Conservation (phyloP, 2,797 vertebrate species). For the Sarcoramphus papa region DNA sequence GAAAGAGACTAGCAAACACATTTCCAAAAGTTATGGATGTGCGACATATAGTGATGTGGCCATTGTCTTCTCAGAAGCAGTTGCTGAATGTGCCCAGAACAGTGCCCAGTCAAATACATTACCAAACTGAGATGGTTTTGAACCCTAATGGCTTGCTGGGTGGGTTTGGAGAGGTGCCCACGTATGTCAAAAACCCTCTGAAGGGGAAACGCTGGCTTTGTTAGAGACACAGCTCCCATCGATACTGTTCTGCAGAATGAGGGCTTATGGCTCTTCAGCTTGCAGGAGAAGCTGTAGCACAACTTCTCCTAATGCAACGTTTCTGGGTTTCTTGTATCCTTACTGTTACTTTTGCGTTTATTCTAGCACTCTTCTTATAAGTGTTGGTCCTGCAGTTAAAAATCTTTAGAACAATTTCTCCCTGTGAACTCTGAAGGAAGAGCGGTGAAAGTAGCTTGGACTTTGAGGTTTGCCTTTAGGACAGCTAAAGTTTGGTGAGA, state of each 20-base stretch:
- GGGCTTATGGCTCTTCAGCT: background rate
- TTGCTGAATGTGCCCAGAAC: background rate
- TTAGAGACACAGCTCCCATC: background rate
- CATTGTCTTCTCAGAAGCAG: background rate
- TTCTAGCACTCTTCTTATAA: background rate
- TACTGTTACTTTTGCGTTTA: rapidly evolving
- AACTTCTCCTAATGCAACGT: rapidly evolving
- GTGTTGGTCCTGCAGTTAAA: background rate
- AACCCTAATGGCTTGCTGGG: background rate
- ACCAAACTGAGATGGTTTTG: background rate
- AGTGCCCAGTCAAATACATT: background rate
- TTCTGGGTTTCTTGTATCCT: background rate
- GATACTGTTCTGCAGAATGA: background rate
- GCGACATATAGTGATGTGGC: background rate
- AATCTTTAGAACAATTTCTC: background rate
- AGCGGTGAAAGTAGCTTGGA: background rate
- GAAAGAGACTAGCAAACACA: background rate
- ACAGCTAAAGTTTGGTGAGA: background rate
- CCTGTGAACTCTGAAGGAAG: background rate
- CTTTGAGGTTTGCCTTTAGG: background rate
- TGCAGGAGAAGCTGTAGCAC: background rate
- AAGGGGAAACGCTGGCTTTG: background rate
- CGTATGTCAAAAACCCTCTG: rapidly evolving
- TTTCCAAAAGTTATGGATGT: background rate
- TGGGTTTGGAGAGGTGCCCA: background rate